Evolutionary conservation across 2,888 invertebrate genomes (phyloP).

Genomic region (Tenthredo mesomela): DNA sequence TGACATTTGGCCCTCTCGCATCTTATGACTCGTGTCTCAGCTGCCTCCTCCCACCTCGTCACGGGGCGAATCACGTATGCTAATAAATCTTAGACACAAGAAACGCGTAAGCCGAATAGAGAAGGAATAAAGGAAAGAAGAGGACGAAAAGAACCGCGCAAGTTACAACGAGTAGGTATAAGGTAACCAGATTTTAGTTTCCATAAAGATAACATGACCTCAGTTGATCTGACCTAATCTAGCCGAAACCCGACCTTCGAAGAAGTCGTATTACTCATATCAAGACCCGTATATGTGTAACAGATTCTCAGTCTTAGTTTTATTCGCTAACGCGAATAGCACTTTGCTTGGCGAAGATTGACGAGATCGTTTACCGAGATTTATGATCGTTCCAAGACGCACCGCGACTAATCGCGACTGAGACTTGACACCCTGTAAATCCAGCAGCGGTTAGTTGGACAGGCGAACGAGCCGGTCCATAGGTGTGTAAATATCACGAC

Average conservation of each 20-base stretch:
- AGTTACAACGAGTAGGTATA: background rate
- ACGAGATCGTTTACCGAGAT: conserved; percentile 5
- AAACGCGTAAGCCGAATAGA: conserved; percentile 33
- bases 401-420: conserved; percentile 16
- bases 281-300: background rate
- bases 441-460: conserved; percentile 39
- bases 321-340: background rate
- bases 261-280: background rate
- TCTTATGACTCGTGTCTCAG: conserved; percentile 35
- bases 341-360: background rate
- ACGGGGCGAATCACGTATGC: conserved; percentile 52
- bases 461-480: conserved; percentile 32
- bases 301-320: background rate
- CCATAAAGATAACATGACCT: conserved; percentile 41
- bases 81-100: conserved; percentile 44
- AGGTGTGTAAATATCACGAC: conserved; percentile 45
- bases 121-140: conserved; percentile 4
- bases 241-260: conserved; percentile 27
- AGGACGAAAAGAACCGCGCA: background rate
- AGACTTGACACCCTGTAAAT: conserved; percentile 40
- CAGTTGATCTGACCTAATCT: conserved; percentile 40
- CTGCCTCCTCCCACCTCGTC: conserved; percentile 50
- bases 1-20: conserved; percentile 52
- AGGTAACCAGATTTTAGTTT: conserved; percentile 19
- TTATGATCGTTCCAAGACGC: conserved; percentile 9